phyloP scores from a whole-genome alignment of 35 echinoderm and acorn worm genomes.

The Hemicentrotus pulcherrimus region DNA sequence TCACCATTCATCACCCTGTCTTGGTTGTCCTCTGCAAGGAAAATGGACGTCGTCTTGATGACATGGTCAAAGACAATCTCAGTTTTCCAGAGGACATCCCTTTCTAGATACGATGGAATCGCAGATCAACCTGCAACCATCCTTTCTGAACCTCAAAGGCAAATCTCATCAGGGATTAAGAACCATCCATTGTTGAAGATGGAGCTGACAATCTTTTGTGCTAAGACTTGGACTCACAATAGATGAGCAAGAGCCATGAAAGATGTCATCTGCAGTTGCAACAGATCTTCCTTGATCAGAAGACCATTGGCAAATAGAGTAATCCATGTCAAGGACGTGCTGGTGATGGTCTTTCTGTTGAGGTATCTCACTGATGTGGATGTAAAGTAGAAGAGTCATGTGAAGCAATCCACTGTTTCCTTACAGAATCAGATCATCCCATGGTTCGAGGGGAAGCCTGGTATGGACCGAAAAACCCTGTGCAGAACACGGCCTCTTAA shows the following conservation, averaged over 20 bases:
- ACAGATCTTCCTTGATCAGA: background rate
- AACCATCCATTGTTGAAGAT: background rate
- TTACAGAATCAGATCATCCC: background rate
- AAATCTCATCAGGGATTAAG: background rate
- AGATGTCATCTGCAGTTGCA: background rate
- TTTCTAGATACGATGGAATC: background rate
- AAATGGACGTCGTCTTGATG: background rate
- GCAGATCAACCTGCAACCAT: background rate
- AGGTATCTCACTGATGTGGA: background rate
- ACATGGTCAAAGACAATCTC: background rate
- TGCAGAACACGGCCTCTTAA: too few relatives aligned
- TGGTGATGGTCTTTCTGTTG: background rate
- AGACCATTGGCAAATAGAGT: background rate
- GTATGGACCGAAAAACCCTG: too few relatives aligned
- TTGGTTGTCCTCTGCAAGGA: background rate
- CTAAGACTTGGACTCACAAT: background rate
- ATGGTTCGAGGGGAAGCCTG: background rate
- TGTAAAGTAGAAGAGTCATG: background rate
- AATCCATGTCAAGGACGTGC: background rate
- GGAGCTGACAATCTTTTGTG: background rate
- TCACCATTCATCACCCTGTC: background rate
- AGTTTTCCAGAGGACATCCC: background rate
- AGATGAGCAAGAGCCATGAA: background rate
- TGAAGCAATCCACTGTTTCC: background rate
- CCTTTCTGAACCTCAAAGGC: background rate